These are phyloP conservation scores for Lordiphosa andalusiaca DNA, from an alignment of 2,888 invertebrate species.

Conservation along the genomic window DNA sequence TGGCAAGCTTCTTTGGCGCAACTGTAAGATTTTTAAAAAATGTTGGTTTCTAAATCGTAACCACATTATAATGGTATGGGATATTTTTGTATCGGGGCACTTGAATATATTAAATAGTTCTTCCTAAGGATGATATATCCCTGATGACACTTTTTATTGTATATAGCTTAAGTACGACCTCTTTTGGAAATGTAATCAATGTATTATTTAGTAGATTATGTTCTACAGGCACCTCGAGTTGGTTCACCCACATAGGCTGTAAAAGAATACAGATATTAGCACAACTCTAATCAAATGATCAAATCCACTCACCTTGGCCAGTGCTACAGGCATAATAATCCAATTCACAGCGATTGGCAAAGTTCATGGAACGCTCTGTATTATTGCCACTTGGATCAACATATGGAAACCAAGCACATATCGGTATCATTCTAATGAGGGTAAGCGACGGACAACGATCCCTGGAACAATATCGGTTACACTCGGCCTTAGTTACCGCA, in stretches of 20 bases:
- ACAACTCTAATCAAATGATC: neutral
- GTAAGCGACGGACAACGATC: conserved; percentile 5
- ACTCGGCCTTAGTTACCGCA: conserved; percentile 5
- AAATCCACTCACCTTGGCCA: neutral
- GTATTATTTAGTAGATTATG: conserved; percentile 2
- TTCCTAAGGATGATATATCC: too few relatives aligned
- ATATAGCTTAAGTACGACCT: too few relatives aligned
- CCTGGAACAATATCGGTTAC: neutral
- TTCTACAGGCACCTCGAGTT: neutral
- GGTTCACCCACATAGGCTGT: conserved; percentile 26
- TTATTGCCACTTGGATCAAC: conserved; percentile 9
- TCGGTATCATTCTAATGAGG: neutral
- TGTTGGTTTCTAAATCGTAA: too few relatives aligned
- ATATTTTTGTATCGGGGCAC: too few relatives aligned
- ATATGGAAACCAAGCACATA: conserved; percentile 23
- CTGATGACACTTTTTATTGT: too few relatives aligned
- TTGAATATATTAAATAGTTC: too few relatives aligned
- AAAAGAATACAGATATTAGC: neutral
- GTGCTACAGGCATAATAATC: conserved; percentile 15
- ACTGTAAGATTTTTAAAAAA: too few relatives aligned
- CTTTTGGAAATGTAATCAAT: too few relatives aligned
- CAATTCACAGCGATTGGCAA: conserved; percentile 8
- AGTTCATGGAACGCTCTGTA: conserved; percentile 1
- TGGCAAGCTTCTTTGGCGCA: too few relatives aligned
- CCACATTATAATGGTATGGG: too few relatives aligned